Evolutionary conservation across 1,140 invertebrate species (phyloP).

Genomic region (Drosophila pachea): DNA sequence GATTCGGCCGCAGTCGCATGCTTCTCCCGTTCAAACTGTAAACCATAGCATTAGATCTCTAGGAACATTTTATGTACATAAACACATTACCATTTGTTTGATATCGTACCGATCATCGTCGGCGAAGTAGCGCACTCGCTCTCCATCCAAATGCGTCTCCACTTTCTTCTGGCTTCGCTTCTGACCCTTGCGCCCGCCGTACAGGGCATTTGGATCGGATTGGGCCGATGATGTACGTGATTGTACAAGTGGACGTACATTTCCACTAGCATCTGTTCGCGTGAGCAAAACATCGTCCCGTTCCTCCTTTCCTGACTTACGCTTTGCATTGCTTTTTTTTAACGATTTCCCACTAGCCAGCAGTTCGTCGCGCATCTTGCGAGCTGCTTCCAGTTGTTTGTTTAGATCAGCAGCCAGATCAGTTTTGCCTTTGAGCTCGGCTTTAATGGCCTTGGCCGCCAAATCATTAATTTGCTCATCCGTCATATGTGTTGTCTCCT

Average conservation of each 20-base stretch:
- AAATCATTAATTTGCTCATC: slow-evolving; percentile 93
- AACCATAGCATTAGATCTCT: not conserved
- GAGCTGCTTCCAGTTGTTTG: slow-evolving; percentile 85
- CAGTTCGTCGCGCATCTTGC: slow-evolving; percentile 80
- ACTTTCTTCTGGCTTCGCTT: slow-evolving; percentile 82
- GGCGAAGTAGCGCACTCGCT: slow-evolving; percentile 90
- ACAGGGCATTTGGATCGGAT: slow-evolving; percentile 28
- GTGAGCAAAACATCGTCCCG: slow-evolving; percentile 84
- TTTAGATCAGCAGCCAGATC: slow-evolving; percentile 86
- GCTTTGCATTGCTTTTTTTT: not conserved
- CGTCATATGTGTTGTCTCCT: slow-evolving; percentile 76
- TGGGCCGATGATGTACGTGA: slow-evolving; percentile 15
- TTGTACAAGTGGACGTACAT: slow-evolving; percentile 80
- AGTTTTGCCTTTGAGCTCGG: slow-evolving; percentile 91
- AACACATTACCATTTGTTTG: slow-evolving; percentile 86
- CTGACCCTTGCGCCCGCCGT: slow-evolving; percentile 78
- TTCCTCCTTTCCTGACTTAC: not conserved
- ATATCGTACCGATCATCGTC: slow-evolving; percentile 95
- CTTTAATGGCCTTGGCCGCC: slow-evolving; percentile 92
- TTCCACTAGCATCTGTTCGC: slow-evolving; percentile 85
- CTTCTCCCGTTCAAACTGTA: slow-evolving; percentile 93
- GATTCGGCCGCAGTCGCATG: slow-evolving; percentile 89
- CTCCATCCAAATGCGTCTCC: slow-evolving; percentile 86
- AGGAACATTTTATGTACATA: slow-evolving; percentile 14
- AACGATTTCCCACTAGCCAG: slow-evolving; percentile 27